Evolutionary conservation across 2,888 invertebrate species (phyloP).

Genomic region (Heteromyza rotundicornis): DNA sequence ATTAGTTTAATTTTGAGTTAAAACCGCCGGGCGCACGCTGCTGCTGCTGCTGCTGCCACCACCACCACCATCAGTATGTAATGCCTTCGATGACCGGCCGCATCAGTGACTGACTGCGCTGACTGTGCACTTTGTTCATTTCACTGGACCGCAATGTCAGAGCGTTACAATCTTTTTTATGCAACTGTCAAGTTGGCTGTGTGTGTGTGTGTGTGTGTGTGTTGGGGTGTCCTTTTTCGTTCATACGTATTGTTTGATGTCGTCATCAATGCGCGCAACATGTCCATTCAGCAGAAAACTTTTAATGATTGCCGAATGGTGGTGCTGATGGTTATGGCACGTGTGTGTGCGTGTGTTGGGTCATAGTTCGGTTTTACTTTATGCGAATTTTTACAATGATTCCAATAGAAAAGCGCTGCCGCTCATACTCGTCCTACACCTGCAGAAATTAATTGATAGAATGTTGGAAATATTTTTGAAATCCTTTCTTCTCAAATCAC

Average conservation of each 20-base stretch:
- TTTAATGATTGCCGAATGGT: neutral
- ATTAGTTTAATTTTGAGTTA: slow-evolving; percentile 53
- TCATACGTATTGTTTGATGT: neutral
- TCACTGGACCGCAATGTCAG: neutral
- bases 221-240: neutral
- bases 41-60: slow-evolving; percentile 7
- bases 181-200: neutral
- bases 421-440: no score
- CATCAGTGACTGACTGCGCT: neutral
- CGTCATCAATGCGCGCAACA: neutral
- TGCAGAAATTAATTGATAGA: no score
- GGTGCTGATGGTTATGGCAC: neutral
- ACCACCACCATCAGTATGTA: slow-evolving; percentile 12
- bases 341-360: neutral
- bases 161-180: neutral
- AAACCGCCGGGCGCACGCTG: slow-evolving; percentile 21
- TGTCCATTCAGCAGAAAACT: slow-evolving; percentile 4
- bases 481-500: no score
- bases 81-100: no score
- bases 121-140: slow-evolving; percentile 17
- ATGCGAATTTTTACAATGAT: no score
- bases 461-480: no score
- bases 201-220: neutral
- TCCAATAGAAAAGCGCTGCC: no score
- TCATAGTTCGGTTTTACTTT: no score